Evolutionary conservation across 2,888 invertebrate genomes (phyloP).

Genomic region (Ctenicera cuprea): DNA sequence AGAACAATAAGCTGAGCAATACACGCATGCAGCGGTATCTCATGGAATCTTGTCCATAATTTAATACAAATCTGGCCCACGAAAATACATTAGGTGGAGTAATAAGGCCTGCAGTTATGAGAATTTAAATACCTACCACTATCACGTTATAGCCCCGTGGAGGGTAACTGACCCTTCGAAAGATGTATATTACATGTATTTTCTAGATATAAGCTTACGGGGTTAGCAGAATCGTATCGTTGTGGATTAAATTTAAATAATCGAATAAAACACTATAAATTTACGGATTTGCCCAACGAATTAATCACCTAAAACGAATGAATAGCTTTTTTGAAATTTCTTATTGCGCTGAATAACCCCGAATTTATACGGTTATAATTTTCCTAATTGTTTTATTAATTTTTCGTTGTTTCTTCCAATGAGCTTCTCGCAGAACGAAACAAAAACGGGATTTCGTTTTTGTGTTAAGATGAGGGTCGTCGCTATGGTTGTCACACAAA

Average conservation of each 20-base stretch:
- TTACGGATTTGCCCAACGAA: conserved; percentile 28
- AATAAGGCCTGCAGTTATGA: conserved; percentile 64
- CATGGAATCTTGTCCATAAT: conserved; percentile 61
- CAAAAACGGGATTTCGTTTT: too few species aligned
- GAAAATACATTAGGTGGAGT: conserved; percentile 63
- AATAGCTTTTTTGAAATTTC: background rate
- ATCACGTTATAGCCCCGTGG: conserved; percentile 62
- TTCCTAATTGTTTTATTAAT: too few species aligned
- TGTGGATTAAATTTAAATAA: conserved; percentile 61
- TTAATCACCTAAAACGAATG: conserved; percentile 13
- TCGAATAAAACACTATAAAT: conserved; percentile 52
- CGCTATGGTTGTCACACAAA: too few species aligned
- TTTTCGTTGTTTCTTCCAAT: too few species aligned
- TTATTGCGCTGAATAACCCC: background rate
- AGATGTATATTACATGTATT: conserved; percentile 62
- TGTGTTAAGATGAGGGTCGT: too few species aligned
- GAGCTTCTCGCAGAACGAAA: too few species aligned
- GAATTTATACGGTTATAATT: background rate
- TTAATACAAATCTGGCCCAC: conserved; percentile 62
- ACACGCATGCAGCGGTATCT: conserved; percentile 52
- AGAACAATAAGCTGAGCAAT: conserved; percentile 49
- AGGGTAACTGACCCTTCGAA: conserved; percentile 62
- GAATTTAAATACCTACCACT: conserved; percentile 66
- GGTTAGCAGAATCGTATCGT: conserved; percentile 62
- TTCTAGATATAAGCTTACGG: conserved; percentile 60